A percentile compares a stretch with the other conserved stretches of the same genome.
phyloP scores from a whole-genome alignment of 2,113 vertebrate genomes.

The Atherinomorus stipes region DNA sequence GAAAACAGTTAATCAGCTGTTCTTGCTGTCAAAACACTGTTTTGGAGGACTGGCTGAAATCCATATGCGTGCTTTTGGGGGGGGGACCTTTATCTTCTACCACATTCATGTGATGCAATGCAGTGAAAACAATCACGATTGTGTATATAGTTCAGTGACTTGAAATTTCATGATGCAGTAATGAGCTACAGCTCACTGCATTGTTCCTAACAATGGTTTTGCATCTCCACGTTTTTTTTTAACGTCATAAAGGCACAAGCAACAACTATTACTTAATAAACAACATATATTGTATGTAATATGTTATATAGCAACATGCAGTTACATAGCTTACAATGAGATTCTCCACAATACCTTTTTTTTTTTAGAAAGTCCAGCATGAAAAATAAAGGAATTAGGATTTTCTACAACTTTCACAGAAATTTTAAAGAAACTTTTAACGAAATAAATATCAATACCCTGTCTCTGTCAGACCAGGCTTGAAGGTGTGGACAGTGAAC shows the following conservation, averaged over 20 bases:
- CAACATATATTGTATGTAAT: neutral
- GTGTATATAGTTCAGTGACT: neutral
- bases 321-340: neutral
- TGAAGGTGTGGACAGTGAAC: neutral
- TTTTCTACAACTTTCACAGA: too few relatives aligned
- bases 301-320: neutral
- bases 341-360: too few relatives aligned
- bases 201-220: neutral
- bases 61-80: neutral
- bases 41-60: neutral
- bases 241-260: neutral
- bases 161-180: neutral
- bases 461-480: neutral
- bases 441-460: too few relatives aligned
- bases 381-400: too few relatives aligned
- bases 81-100: neutral
- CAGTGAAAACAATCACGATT: constrained; percentile 9
- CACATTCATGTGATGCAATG: neutral
- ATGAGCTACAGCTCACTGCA: neutral
- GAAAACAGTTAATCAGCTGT: constrained; percentile 11
- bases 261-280: neutral
- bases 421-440: too few relatives aligned
- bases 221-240: neutral
- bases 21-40: neutral
- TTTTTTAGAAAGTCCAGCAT: too few relatives aligned